Conservation (phyloP, 2,113 vertebrate genomes). For the Pelodiscus sinensis region DNA sequence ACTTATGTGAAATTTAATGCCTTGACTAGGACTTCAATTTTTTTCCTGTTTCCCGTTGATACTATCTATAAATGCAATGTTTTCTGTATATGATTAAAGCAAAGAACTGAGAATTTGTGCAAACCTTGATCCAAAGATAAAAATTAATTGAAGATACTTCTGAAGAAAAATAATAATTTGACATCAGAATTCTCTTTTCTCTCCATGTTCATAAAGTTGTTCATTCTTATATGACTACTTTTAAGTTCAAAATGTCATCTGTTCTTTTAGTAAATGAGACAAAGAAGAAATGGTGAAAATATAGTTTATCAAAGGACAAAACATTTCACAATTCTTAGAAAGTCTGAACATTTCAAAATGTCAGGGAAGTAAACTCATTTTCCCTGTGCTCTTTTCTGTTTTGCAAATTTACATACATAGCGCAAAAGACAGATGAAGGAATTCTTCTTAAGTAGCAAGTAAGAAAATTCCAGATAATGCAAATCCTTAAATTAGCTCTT, state of each 20-base stretch:
- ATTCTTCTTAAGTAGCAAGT: neutral
- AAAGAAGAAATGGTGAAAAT: slow-evolving; percentile 38
- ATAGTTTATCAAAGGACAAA: slow-evolving; percentile 40
- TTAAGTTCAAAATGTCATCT: slow-evolving; percentile 48
- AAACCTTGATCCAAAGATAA: neutral
- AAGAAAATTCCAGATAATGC: neutral
- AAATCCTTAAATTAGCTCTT: slow-evolving; percentile 2
- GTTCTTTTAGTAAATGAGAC: slow-evolving; percentile 40
- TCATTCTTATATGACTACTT: slow-evolving; percentile 24
- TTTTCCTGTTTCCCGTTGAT: neutral
- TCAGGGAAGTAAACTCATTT: slow-evolving; percentile 35
- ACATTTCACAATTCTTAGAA: slow-evolving; percentile 42
- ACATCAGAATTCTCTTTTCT: neutral
- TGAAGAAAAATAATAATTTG: slow-evolving; percentile 1
- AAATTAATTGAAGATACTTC: slow-evolving; percentile 28
- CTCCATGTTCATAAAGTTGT: slow-evolving; percentile 15
- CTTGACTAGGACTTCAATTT: neutral
- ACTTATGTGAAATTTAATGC: neutral
- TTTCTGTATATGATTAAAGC: slow-evolving; percentile 12
- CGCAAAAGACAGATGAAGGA: neutral
- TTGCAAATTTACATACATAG: neutral
- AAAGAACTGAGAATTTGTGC: slow-evolving; percentile 7
- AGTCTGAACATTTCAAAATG: neutral
- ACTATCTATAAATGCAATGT: neutral
- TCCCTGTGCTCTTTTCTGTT: slow-evolving; percentile 28